Conservation (phyloP, 2,797 vertebrate species). For the Myotis pilosus region DNA sequence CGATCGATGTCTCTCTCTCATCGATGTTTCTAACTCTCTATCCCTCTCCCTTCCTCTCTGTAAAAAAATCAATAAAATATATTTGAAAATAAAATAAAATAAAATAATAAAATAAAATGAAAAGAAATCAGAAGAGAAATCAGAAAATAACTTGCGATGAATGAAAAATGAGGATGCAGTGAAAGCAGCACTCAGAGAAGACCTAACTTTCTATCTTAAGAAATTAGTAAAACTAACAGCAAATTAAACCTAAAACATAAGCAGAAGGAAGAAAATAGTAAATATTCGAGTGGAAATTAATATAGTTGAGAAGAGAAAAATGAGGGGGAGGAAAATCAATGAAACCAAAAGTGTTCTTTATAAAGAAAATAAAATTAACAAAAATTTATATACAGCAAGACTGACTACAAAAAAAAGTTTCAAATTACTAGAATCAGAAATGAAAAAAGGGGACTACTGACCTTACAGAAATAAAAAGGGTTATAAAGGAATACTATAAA, state of each 20-base stretch:
- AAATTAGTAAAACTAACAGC: neutral
- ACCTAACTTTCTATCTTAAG: neutral
- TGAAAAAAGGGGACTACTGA: neutral
- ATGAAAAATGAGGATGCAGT: neutral
- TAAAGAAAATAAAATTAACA: neutral
- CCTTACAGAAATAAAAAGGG: neutral
- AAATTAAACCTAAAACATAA: neutral
- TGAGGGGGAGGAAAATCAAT: neutral
- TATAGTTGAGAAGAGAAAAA: neutral
- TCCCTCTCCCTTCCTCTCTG: too few species aligned
- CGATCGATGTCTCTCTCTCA: too few species aligned
- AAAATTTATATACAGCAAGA: neutral
- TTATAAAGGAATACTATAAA: neutral
- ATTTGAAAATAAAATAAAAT: too few species aligned
- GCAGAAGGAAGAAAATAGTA: neutral
- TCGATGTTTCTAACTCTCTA: too few species aligned
- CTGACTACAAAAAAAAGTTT: neutral
- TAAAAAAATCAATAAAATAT: too few species aligned
- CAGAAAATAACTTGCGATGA: neutral
- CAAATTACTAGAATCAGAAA: neutral
- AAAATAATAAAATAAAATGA: too few species aligned
- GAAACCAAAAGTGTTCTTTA: neutral
- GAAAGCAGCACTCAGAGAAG: neutral
- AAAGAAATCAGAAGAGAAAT: neutral
- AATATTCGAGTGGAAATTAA: neutral